Percentiles rank a stretch among this genome's conserved stretches.
Evolutionary conservation across 2,888 invertebrate genomes (phyloP).

Genomic region (Carabus problematicus): DNA sequence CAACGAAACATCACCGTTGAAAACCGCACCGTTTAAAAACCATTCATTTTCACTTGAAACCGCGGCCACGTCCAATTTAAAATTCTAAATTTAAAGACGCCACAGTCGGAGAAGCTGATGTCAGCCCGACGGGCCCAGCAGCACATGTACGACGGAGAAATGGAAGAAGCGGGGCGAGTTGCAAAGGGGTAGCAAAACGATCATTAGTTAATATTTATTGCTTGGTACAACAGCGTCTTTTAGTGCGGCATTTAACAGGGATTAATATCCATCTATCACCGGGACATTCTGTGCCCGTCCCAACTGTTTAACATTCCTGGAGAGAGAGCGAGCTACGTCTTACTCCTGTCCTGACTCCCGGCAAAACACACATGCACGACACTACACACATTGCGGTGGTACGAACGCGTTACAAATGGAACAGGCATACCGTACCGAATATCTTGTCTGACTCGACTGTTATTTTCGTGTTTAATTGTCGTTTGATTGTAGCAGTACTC

Average conservation of each 20-base stretch:
- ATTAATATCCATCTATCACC: slow-evolving; percentile 42
- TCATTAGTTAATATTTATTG: slow-evolving; percentile 60
- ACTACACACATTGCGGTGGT: too few relatives aligned
- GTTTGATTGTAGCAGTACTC: slow-evolving; percentile 23
- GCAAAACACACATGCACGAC: too few relatives aligned
- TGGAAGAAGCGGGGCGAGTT: background rate
- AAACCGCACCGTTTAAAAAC: too few relatives aligned
- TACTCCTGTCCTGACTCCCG: too few relatives aligned
- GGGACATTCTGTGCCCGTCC: slow-evolving; percentile 8
- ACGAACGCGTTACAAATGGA: too few relatives aligned
- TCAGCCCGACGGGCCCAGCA: too few relatives aligned
- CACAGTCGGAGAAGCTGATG: too few relatives aligned
- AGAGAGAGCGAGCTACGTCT: slow-evolving; percentile 33
- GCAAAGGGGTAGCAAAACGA: slow-evolving; percentile 57
- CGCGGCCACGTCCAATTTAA: too few relatives aligned
- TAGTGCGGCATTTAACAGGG: slow-evolving; percentile 39
- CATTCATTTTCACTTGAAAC: too few relatives aligned
- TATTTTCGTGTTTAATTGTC: slow-evolving; percentile 37
- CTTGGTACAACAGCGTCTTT: slow-evolving; percentile 46
- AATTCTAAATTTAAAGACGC: too few relatives aligned
- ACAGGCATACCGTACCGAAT: slow-evolving; percentile 26
- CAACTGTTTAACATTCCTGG: slow-evolving; percentile 34
- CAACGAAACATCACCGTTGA: too few relatives aligned
- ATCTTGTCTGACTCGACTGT: slow-evolving; percentile 1
- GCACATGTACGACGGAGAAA: too few relatives aligned